These are phyloP conservation scores for Danaus melanippus DNA, from an alignment of 1,140 invertebrate genomes.

Conservation along the genomic window DNA sequence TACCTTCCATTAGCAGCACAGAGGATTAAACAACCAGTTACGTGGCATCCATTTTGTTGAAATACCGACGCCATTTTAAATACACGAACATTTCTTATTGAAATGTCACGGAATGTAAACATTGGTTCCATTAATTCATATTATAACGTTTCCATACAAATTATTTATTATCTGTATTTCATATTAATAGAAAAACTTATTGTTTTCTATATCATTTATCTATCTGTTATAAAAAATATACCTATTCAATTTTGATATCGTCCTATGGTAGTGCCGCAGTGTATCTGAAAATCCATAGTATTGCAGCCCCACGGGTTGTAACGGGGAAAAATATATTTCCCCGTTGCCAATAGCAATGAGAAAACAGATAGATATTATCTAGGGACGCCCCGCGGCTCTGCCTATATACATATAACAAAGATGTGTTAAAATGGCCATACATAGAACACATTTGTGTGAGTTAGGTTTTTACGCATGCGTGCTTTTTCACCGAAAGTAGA, in stretches of 20 bases:
- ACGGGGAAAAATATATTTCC: constrained; percentile 53
- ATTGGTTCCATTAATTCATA: too few relatives aligned
- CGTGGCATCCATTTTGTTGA: constrained; percentile 2
- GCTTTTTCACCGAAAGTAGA: constrained; percentile 62
- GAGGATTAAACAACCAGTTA: constrained; percentile 38
- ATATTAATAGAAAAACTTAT: too few relatives aligned
- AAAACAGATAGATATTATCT: constrained; percentile 48
- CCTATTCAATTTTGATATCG: too few relatives aligned
- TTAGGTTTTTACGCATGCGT: constrained; percentile 69
- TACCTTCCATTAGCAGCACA: constrained; percentile 57
- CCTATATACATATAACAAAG: constrained; percentile 20
- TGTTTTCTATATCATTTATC: too few relatives aligned
- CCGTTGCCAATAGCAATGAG: constrained; percentile 58
- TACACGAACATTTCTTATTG: background rate
- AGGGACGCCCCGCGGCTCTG: constrained; percentile 32
- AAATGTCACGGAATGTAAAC: too few relatives aligned
- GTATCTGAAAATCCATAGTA: too few relatives aligned
- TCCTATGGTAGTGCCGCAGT: too few relatives aligned
- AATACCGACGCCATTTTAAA: constrained; percentile 8
- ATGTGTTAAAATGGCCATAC: constrained; percentile 56
- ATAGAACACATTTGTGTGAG: constrained; percentile 56
- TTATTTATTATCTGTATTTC: too few relatives aligned
- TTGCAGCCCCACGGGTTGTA: constrained; percentile 25
- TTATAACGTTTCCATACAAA: too few relatives aligned
- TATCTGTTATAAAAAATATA: too few relatives aligned